Evolutionary conservation across 2,113 vertebrate genomes (phyloP).

Genomic region (Lagenorhynchus albirostris): DNA sequence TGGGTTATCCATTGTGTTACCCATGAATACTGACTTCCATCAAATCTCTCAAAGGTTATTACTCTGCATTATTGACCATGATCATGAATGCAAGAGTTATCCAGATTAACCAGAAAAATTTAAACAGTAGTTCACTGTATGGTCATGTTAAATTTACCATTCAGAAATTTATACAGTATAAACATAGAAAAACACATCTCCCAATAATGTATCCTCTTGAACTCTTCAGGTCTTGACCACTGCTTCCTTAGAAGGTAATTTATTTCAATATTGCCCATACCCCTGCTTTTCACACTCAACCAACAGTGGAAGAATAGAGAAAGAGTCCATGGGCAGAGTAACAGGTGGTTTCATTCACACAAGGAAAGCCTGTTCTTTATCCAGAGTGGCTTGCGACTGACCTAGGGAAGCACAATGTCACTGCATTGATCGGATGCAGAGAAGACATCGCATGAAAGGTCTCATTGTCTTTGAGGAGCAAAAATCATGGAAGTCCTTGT

Average conservation of each 20-base stretch:
- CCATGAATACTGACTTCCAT: background rate
- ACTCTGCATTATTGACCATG: background rate
- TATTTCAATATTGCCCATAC: background rate
- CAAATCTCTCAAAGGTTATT: background rate
- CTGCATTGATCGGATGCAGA: background rate
- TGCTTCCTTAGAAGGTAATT: background rate
- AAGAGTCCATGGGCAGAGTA: background rate
- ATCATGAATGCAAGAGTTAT: background rate
- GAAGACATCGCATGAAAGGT: background rate
- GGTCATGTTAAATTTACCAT: background rate
- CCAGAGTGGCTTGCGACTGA: background rate
- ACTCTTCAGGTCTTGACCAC: background rate
- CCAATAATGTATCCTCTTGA: background rate
- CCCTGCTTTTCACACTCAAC: background rate
- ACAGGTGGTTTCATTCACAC: background rate
- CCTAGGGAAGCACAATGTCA: background rate
- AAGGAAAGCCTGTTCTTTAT: background rate
- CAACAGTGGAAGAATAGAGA: background rate
- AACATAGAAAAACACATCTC: background rate
- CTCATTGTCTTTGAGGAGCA: background rate
- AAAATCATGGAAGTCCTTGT: background rate
- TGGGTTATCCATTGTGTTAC: background rate
- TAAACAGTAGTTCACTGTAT: background rate
- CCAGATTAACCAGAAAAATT: background rate
- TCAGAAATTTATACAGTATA: background rate